A percentile compares a stretch with the other conserved stretches of the same genome.
phyloP scores from a whole-genome alignment of 2,113 vertebrate genomes.

The Proterorhinus semilunaris region DNA sequence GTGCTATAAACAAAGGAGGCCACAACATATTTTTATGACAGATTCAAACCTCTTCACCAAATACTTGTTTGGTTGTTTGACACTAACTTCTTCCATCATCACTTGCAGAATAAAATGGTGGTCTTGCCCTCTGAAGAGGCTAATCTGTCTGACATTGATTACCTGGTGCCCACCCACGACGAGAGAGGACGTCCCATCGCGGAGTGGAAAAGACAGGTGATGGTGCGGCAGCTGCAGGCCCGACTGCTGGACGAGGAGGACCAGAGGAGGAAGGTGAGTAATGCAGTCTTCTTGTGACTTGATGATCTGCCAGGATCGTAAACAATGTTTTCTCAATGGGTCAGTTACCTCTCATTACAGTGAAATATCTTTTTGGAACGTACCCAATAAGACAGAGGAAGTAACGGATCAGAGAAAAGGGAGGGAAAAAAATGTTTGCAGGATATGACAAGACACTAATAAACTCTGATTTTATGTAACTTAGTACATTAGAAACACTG shows the following conservation, averaged over 20 bases:
- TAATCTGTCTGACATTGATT: slow-evolving; percentile 83
- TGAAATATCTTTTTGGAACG: neutral
- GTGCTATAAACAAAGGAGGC: neutral
- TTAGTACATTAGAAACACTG: neutral
- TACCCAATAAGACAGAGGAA: neutral
- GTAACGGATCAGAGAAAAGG: neutral
- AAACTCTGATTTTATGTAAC: neutral
- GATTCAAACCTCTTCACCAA: neutral
- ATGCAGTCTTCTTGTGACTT: neutral
- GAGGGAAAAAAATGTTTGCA: neutral
- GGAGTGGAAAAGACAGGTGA: slow-evolving; percentile 97
- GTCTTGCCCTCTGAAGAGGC: slow-evolving; percentile 71
- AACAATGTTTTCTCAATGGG: neutral
- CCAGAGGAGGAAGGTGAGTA: slow-evolving; percentile 76
- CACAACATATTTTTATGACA: neutral
- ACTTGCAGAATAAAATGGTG: slow-evolving; percentile 71
- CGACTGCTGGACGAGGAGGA: slow-evolving; percentile 78
- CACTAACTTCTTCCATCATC: too few relatives aligned
- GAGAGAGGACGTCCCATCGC: slow-evolving; percentile 86
- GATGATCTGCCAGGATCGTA: neutral
- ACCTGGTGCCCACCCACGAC: slow-evolving; percentile 89
- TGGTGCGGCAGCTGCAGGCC: slow-evolving; percentile 89
- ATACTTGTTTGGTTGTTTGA: neutral
- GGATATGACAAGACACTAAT: neutral
- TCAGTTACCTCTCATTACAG: neutral